Evolutionary conservation across 1,140 invertebrate species (phyloP).

Genomic region (Pogonomyrmex barbatus): DNA sequence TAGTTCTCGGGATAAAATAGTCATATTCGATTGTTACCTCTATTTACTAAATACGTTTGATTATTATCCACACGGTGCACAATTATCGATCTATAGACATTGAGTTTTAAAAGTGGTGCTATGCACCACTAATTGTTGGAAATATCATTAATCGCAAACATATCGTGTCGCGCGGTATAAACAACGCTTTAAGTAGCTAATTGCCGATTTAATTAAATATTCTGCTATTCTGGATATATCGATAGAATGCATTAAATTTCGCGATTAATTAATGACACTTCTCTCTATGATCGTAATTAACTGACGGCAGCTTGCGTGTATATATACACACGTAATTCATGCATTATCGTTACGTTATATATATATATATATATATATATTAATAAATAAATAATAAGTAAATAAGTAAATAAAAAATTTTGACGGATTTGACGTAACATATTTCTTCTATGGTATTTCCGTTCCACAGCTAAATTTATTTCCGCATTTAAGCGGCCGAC

Average conservation of each 20-base stretch:
- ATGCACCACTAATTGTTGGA: neutral
- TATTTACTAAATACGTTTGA: neutral
- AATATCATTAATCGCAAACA: neutral
- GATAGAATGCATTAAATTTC: slow-evolving; percentile 55
- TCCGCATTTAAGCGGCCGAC: neutral
- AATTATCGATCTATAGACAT: neutral
- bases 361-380: neutral
- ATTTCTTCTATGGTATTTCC: neutral
- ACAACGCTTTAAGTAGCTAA: slow-evolving; percentile 49
- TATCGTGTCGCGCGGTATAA: slow-evolving; percentile 20
- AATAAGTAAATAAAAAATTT: slow-evolving; percentile 28
- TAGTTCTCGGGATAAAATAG: neutral
- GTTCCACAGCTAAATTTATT: neutral
- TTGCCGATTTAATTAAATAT: slow-evolving; percentile 61
- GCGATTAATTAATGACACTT: slow-evolving; percentile 57
- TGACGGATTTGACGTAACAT: slow-evolving; percentile 16
- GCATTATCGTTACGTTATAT: slow-evolving; percentile 25
- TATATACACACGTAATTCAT: slow-evolving; percentile 20
- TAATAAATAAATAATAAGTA: slow-evolving; percentile 26
- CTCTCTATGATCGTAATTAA: slow-evolving; percentile 51
- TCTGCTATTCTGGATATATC: slow-evolving; percentile 19
- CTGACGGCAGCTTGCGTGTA: slow-evolving; percentile 12
- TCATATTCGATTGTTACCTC: slow-evolving; percentile 7
- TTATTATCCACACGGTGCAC: neutral
- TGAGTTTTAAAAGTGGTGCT: slow-evolving; percentile 27